Evolutionary conservation across 2,113 vertebrate genomes (phyloP).

Genomic region (Siphamia tubifer): DNA sequence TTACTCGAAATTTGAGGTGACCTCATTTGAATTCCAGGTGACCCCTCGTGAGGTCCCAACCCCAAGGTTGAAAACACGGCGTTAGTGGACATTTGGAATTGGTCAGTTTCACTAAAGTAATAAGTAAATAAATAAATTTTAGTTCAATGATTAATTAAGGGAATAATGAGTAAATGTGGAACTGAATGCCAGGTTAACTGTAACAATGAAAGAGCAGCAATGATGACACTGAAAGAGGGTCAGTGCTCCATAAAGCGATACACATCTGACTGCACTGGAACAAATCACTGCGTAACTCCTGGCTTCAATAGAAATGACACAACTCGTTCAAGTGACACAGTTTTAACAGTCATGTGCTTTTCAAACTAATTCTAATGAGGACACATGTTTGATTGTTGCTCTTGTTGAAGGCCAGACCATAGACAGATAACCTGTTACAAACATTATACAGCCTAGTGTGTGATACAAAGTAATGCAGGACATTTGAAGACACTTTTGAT

Average conservation of each 20-base stretch:
- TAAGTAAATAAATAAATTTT: too few species aligned
- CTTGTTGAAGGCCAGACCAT: neutral
- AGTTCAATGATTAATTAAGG: too few species aligned
- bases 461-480: conserved; percentile 4
- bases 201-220: neutral
- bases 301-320: neutral
- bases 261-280: neutral
- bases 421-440: conserved; percentile 1
- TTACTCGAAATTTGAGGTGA: too few species aligned
- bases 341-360: neutral
- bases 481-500: neutral
- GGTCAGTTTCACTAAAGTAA: too few species aligned
- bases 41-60: too few species aligned
- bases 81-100: too few species aligned
- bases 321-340: neutral
- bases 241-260: neutral
- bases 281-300: neutral
- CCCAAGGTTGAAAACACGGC: too few species aligned
- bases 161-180: too few species aligned
- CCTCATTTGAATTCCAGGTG: too few species aligned
- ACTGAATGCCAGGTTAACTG: too few species aligned
- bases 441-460: neutral
- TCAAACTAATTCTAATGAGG: neutral
- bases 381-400: neutral
- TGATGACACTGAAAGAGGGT: neutral